Evolutionary conservation across 1,140 invertebrate species (phyloP), one percentile per base, ranked within the genome.

Genomic region (Asobara japonica): DNA sequence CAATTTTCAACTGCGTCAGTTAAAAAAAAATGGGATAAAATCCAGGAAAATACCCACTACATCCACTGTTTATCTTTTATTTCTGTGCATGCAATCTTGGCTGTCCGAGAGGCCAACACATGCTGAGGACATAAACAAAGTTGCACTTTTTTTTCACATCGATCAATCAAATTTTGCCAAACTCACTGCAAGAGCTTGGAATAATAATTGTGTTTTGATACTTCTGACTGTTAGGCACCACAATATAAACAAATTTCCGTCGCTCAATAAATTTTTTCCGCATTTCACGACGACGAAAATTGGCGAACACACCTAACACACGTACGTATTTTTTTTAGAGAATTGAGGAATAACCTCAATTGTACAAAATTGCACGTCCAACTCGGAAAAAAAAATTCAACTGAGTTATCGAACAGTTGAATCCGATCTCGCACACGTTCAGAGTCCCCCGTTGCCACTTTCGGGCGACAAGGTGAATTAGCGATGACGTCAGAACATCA

Each of bases 381-480:
- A 38, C n/a, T 38, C 3, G n/a, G 2, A n/a, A 38, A 38, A 51
- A 51, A 3, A 18, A 20, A 20, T 51, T 51, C 5, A 20, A 27
- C 16, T 61, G 41, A 74, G 36, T 20, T 67, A 33, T 48, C 60
- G 73, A 66, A 68, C 33, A 36, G 60, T 31, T 62, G 27, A 22
- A 45, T 48, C 51, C 67, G 67, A 67, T 71, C 61, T 72, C 30
- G 18, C 65, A 69, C 65, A 31, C 29, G 22, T 30, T 60, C 29
- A 10, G 27, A 22, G 61, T 60, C 64, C 25, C 51, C 72, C 66
- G 65, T 29, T 65, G 33, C 31, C 45, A 66, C 62, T 73, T 38
- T 29, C 33, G 22, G 25, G n/a, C 70, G 67, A 75, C 74, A 75
- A 75, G 74, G 74, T 75, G 70, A 75, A 75, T 75, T 75, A 75